Conservation (phyloP, 92 coral and sea anemone genomes). For the Parazoanthus atlanticus region DNA sequence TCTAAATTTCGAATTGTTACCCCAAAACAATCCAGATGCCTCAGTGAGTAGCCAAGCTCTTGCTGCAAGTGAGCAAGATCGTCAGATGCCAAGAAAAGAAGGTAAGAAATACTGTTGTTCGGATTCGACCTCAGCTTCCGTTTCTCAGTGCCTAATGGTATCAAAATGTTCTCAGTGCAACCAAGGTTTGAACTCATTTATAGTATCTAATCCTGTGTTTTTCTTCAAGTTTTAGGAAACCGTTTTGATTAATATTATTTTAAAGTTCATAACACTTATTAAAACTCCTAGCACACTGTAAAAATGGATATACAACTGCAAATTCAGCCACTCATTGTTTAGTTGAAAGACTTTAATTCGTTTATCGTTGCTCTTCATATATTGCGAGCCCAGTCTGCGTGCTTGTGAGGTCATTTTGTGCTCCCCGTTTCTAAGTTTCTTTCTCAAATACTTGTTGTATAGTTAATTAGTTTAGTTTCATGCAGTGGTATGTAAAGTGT, state of each 20-base stretch:
- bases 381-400: not conserved
- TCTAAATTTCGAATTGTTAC: not conserved
- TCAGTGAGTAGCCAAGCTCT: slow-evolving; percentile 37
- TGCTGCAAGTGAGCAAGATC: slow-evolving; percentile 19
- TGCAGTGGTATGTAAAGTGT: not conserved
- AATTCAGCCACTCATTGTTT: not conserved
- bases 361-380: not conserved
- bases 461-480: not conserved
- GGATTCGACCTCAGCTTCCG: too few species aligned
- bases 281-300: not conserved
- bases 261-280: too few species aligned
- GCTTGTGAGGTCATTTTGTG: not conserved
- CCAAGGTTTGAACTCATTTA: not conserved
- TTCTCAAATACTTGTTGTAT: not conserved
- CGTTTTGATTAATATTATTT: too few species aligned
- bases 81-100: not conserved
- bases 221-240: not conserved
- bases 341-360: too few species aligned
- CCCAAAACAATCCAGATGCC: slow-evolving; percentile 17
- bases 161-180: not conserved
- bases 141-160: too few species aligned
- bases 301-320: not conserved
- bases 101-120: not conserved
- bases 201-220: not conserved
- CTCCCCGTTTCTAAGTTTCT: not conserved